Percentiles rank a stretch among this genome's conserved stretches.
These are phyloP conservation scores for Brachionus rubens DNA, from an alignment of 1,140 invertebrate species.

Conservation along the genomic window DNA sequence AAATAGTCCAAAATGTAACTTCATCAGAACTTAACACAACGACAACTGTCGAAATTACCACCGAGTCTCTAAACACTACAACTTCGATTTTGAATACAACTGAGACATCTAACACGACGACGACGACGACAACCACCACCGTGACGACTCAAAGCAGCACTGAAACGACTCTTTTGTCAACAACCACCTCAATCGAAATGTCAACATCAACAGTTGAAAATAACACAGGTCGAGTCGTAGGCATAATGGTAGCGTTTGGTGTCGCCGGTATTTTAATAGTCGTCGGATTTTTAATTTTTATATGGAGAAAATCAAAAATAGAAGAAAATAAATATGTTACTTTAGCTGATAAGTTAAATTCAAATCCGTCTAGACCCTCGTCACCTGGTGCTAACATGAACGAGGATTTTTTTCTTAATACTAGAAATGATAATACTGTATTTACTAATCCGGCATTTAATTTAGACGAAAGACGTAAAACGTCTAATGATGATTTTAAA, in stretches of 20 bases:
- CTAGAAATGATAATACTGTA: not conserved
- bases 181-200: too few species aligned
- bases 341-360: constrained; percentile 11
- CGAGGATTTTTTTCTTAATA: constrained; percentile 19
- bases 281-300: constrained; percentile 9
- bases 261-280: not conserved
- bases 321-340: constrained; percentile 39
- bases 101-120: too few species aligned
- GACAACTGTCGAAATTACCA: too few species aligned
- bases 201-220: constrained; percentile 1
- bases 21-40: too few species aligned
- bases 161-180: too few species aligned
- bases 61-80: too few species aligned
- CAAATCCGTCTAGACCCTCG: not conserved
- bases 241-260: constrained; percentile 11
- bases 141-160: too few species aligned
- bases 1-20: too few species aligned
- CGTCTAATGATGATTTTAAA: constrained; percentile 7
- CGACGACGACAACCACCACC: too few species aligned
- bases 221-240: constrained; percentile 4
- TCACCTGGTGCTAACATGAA: constrained; percentile 10
- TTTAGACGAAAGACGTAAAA: not conserved
- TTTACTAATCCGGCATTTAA: constrained; percentile 33
- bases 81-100: too few species aligned
- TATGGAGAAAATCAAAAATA: constrained; percentile 1